Evolutionary conservation across 2,113 vertebrate genomes (phyloP).

Genomic region (Hippocampus mohnikei): DNA sequence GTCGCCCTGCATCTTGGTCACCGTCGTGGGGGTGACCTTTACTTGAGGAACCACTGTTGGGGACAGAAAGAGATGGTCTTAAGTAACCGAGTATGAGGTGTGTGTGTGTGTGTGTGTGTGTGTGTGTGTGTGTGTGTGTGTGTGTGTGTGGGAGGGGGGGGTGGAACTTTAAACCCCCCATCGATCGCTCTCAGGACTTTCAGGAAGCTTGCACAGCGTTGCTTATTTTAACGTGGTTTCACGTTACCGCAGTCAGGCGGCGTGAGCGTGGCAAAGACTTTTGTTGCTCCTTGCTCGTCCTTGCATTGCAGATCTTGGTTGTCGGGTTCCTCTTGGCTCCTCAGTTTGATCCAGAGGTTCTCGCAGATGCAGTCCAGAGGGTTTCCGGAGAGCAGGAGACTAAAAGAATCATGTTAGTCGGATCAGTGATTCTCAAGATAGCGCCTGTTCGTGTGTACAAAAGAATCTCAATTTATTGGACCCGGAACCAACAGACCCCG

Average conservation of each 20-base stretch:
- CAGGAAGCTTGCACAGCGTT: conserved; percentile 3
- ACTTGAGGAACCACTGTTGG: conserved; percentile 80
- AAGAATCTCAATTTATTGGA: too few relatives aligned
- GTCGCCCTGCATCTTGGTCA: conserved; percentile 84
- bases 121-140: background rate
- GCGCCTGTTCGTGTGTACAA: too few relatives aligned
- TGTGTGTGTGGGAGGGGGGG: background rate
- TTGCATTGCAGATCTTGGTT: conserved; percentile 81
- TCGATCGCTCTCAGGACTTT: conserved; percentile 14
- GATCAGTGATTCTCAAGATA: background rate
- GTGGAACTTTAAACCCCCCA: conserved; percentile 4
- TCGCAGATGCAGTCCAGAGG: conserved; percentile 91
- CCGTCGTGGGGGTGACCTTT: conserved; percentile 74
- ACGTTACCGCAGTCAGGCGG: conserved; percentile 88
- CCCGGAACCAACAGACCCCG: too few relatives aligned
- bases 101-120: background rate
- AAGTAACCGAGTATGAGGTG: background rate
- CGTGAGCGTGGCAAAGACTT: conserved; percentile 75
- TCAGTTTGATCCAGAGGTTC: conserved; percentile 92
- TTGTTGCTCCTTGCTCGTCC: conserved; percentile 78
- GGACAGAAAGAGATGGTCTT: conserved; percentile 18
- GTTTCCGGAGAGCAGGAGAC: conserved; percentile 85
- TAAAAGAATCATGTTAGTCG: conserved; percentile 37
- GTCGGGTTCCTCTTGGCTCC: conserved; percentile 78
- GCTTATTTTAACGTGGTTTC: conserved; percentile 22